These are phyloP conservation scores for Machimus atricapillus DNA, from an alignment of 2,888 invertebrate genomes.

Conservation along the genomic window DNA sequence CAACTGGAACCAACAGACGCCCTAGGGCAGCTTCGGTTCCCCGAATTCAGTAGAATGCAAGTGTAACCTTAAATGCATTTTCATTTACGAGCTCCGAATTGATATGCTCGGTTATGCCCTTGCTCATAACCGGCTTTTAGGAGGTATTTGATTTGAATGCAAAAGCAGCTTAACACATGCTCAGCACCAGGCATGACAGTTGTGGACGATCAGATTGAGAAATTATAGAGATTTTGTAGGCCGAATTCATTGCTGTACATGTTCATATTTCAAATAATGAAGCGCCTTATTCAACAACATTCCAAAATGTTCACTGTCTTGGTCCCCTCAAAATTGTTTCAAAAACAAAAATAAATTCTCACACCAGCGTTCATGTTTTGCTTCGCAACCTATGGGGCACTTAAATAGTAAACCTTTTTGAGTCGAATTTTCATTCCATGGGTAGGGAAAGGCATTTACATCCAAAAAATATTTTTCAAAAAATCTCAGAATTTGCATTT, in stretches of 20 bases:
- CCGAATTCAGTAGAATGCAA: neutral
- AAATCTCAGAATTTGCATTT: no score
- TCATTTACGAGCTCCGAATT: neutral
- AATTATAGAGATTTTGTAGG: neutral
- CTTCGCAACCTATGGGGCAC: no score
- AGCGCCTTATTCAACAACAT: neutral
- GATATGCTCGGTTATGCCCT: neutral
- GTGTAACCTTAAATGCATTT: neutral
- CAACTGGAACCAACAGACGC: neutral
- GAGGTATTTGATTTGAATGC: neutral
- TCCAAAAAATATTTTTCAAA: no score
- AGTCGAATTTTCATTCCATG: no score
- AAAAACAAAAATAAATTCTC: no score
- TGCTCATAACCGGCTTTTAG: neutral
- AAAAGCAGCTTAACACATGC: neutral
- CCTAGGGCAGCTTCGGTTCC: neutral
- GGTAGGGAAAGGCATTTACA: no score
- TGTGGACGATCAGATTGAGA: neutral
- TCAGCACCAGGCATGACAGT: neutral
- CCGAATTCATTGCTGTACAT: neutral
- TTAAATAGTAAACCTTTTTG: no score
- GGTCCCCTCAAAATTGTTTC: no score
- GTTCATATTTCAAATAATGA: neutral
- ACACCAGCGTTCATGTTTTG: no score
- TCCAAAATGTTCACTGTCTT: no score